These are phyloP conservation scores for Aporophyla lueneburgensis DNA, from an alignment of 2,888 invertebrate species.

Conservation along the genomic window DNA sequence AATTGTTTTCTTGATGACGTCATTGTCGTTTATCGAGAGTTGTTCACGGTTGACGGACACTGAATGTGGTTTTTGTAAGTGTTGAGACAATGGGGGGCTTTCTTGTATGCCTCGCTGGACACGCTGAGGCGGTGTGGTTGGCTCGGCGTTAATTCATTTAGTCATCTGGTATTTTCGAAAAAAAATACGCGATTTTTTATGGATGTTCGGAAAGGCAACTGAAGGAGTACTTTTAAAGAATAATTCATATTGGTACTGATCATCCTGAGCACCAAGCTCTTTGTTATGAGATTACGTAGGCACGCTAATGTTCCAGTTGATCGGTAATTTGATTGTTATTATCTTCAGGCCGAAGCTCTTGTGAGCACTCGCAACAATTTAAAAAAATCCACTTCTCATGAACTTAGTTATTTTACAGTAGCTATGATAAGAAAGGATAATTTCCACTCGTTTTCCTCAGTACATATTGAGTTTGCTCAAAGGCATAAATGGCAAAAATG, in stretches of 20 bases:
- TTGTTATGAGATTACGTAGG: not conserved
- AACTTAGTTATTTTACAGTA: not conserved
- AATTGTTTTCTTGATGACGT: slow-evolving; percentile 76
- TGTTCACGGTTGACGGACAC: slow-evolving; percentile 70
- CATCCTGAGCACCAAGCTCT: not conserved
- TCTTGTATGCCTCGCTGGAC: slow-evolving; percentile 4
- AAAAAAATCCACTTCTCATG: too few relatives aligned
- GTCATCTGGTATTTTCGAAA: not conserved
- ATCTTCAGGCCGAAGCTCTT: not conserved
- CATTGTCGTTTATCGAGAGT: slow-evolving; percentile 71
- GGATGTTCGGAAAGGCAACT: not conserved
- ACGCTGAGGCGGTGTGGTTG: not conserved
- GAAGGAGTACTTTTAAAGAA: not conserved
- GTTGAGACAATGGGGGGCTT: slow-evolving; percentile 46
- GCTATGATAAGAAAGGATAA: not conserved
- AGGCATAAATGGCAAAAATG: slow-evolving; percentile 2
- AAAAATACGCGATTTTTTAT: not conserved
- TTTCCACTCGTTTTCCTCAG: not conserved
- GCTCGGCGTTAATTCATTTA: not conserved
- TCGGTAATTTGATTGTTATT: not conserved
- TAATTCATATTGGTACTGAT: not conserved
- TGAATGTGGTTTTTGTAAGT: slow-evolving; percentile 58
- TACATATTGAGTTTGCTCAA: not conserved
- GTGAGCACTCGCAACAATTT: not conserved
- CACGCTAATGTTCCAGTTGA: not conserved